phyloP scores from a whole-genome alignment of 2,888 invertebrate genomes.

The Cryptocephalus primarius region DNA sequence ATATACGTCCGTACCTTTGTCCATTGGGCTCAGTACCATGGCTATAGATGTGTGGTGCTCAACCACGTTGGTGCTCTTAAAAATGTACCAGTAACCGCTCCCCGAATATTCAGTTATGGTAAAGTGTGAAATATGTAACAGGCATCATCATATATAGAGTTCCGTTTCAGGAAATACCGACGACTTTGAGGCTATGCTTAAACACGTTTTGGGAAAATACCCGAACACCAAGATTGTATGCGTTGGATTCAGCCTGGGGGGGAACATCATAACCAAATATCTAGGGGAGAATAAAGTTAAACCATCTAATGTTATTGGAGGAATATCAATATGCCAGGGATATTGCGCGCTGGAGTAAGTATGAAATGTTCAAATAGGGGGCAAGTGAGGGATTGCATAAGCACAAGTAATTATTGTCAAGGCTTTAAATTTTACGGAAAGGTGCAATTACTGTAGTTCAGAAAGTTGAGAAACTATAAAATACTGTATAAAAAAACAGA shows the following conservation, averaged over 20 bases:
- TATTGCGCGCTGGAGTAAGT: slow-evolving; percentile 85
- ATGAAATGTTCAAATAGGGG: neutral
- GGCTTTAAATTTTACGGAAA: no score
- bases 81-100: slow-evolving; percentile 75
- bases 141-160: neutral
- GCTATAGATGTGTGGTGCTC: slow-evolving; percentile 84
- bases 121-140: slow-evolving; percentile 16
- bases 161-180: slow-evolving; percentile 67
- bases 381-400: no score
- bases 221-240: slow-evolving; percentile 68
- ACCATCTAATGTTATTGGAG: slow-evolving; percentile 62
- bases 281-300: slow-evolving; percentile 67
- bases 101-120: slow-evolving; percentile 90
- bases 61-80: slow-evolving; percentile 88
- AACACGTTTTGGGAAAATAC: slow-evolving; percentile 60
- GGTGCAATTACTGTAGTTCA: no score
- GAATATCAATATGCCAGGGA: slow-evolving; percentile 88
- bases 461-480: no score
- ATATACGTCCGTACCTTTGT: slow-evolving; percentile 90
- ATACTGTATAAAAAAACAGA: no score
- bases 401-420: no score
- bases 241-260: slow-evolving; percentile 90
- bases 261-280: slow-evolving; percentile 87
- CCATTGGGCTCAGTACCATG: slow-evolving; percentile 82
- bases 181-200: slow-evolving; percentile 77